These are phyloP conservation scores for Tiaroga cobitis DNA, from an alignment of 2,797 vertebrate species.

Conservation along the genomic window DNA sequence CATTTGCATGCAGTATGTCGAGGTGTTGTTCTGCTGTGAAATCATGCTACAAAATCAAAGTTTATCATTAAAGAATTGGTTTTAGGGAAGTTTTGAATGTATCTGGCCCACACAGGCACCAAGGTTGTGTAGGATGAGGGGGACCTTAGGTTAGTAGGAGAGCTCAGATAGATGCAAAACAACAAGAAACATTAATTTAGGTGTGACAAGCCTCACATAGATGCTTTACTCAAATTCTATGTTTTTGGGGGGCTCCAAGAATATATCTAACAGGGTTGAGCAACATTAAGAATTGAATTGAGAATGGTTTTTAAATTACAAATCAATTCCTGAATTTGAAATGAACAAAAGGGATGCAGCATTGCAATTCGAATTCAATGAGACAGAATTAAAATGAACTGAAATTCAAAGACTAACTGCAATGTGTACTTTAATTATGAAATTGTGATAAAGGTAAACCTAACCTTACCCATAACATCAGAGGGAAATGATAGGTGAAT, in stretches of 20 bases:
- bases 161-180: background rate
- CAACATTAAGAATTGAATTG: background rate
- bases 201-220: background rate
- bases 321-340: background rate
- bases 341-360: background rate
- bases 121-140: background rate
- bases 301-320: background rate
- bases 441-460: background rate
- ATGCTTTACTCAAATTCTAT: background rate
- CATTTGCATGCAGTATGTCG: background rate
- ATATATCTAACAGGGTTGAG: background rate
- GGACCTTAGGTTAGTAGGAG: background rate
- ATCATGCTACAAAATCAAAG: background rate
- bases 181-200: background rate
- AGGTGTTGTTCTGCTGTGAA: conserved; percentile 19
- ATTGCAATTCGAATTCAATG: background rate
- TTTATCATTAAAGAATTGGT: background rate
- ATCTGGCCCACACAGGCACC: background rate
- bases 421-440: background rate
- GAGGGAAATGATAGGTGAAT: background rate
- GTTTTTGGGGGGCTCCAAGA: background rate
- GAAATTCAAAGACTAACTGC: background rate
- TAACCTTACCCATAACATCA: background rate
- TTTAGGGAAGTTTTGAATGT: background rate
- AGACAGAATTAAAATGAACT: background rate